These are phyloP conservation scores for Vandiemenella viatica DNA, from an alignment of 2,888 invertebrate genomes.

Conservation along the genomic window DNA sequence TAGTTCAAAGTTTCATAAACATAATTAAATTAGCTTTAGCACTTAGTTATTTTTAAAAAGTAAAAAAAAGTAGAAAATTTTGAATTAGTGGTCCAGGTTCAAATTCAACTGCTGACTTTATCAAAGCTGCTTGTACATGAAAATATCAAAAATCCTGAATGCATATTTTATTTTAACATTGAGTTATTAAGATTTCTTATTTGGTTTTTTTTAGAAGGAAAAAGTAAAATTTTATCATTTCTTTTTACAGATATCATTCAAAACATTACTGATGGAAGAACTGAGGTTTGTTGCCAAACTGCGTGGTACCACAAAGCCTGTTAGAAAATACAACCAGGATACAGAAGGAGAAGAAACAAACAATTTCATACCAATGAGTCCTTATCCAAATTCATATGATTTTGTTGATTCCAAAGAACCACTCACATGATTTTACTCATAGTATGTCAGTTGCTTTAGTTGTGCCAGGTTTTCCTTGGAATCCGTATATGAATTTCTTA, in stretches of 20 bases:
- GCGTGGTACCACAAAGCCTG: slow-evolving; percentile 51
- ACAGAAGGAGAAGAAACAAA: slow-evolving; percentile 27
- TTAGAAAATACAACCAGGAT: slow-evolving; percentile 32
- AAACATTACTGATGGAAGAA: slow-evolving; percentile 51
- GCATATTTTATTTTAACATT: background rate
- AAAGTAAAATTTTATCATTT: background rate
- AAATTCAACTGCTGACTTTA: too few species aligned
- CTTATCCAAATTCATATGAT: slow-evolving; percentile 1
- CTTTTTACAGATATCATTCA: slow-evolving; percentile 41
- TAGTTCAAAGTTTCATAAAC: too few species aligned
- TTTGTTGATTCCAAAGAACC: background rate
- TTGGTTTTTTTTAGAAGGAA: background rate
- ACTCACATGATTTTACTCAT: too few species aligned
- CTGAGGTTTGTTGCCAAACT: slow-evolving; percentile 55
- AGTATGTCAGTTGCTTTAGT: too few species aligned
- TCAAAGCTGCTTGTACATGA: too few species aligned
- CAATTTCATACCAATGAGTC: slow-evolving; percentile 8
- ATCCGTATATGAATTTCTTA: too few species aligned
- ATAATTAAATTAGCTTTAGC: too few species aligned
- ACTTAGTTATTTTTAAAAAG: too few species aligned
- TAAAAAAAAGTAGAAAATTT: too few species aligned
- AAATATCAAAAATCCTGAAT: too few species aligned
- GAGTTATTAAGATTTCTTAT: background rate
- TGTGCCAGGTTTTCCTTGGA: too few species aligned
- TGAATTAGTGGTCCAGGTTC: too few species aligned